These are phyloP conservation scores for Xiphophorus birchmanni DNA, from an alignment of 2,797 vertebrate species.

Conservation along the genomic window DNA sequence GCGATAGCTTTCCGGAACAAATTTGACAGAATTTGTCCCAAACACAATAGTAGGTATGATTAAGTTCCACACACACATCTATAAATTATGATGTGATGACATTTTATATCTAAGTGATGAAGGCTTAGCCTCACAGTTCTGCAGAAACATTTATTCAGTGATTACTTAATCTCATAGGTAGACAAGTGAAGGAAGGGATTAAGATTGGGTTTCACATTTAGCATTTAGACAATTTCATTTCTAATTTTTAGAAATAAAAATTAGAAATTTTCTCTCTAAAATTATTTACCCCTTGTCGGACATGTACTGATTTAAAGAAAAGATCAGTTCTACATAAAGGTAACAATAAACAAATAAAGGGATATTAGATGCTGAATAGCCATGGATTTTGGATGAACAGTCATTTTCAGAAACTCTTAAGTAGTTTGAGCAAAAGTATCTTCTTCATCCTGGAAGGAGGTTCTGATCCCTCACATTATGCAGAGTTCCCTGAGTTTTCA, in stretches of 20 bases:
- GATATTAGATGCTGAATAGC: neutral
- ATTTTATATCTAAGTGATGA: neutral
- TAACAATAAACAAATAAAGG: neutral
- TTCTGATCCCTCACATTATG: neutral
- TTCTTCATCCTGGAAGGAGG: neutral
- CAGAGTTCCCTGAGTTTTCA: neutral
- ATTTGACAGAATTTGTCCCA: neutral
- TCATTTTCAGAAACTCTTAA: neutral
- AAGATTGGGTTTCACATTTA: neutral
- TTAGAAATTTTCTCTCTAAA: neutral
- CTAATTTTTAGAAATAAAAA: neutral
- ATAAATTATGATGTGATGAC: neutral
- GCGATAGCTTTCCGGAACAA: neutral
- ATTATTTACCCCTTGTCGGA: neutral
- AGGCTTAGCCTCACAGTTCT: neutral
- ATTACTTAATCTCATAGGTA: neutral
- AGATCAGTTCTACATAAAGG: neutral
- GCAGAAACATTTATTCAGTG: neutral
- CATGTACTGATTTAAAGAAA: neutral
- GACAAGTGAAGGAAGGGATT: neutral
- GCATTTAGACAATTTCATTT: neutral
- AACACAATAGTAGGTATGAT: neutral
- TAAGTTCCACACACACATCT: neutral
- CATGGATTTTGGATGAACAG: neutral
- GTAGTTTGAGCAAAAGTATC: neutral